Conservation (phyloP, 2,888 invertebrate species). For the Eupithecia subumbrata region DNA sequence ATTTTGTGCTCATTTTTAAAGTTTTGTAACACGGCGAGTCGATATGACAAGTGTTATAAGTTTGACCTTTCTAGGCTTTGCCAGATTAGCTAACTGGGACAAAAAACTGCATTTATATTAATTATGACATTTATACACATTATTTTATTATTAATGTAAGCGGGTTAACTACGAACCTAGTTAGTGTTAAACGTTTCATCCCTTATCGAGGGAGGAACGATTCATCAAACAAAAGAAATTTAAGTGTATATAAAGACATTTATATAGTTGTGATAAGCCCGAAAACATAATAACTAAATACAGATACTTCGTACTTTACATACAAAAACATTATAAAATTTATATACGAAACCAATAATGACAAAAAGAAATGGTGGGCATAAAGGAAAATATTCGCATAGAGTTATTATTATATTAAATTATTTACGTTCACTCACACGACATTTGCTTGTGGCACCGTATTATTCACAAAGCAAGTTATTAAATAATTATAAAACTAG, state of each 20-base stretch:
- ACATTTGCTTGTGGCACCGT: neutral
- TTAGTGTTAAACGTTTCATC: no score
- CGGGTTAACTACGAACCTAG: no score
- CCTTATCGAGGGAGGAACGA: no score
- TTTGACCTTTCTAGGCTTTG: slow-evolving; percentile 15
- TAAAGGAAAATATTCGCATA: neutral
- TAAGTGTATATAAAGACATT: neutral
- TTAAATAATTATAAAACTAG: neutral
- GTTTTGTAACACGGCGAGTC: slow-evolving; percentile 13
- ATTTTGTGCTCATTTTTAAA: slow-evolving; percentile 7
- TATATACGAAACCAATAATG: neutral
- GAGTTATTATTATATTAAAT: no score
- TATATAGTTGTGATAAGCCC: neutral
- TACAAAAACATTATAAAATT: neutral
- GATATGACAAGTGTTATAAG: slow-evolving; percentile 19
- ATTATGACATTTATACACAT: neutral
- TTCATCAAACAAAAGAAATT: no score
- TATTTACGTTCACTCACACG: neutral
- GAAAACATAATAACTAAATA: neutral
- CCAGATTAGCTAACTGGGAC: slow-evolving; percentile 23
- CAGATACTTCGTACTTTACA: neutral
- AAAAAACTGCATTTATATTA: neutral
- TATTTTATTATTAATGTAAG: no score
- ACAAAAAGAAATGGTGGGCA: neutral
- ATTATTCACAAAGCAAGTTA: slow-evolving; percentile 2